Base-by-base conservation (phyloP, 1,140 invertebrate genomes). In the Cryptotermes secundus region DNA sequence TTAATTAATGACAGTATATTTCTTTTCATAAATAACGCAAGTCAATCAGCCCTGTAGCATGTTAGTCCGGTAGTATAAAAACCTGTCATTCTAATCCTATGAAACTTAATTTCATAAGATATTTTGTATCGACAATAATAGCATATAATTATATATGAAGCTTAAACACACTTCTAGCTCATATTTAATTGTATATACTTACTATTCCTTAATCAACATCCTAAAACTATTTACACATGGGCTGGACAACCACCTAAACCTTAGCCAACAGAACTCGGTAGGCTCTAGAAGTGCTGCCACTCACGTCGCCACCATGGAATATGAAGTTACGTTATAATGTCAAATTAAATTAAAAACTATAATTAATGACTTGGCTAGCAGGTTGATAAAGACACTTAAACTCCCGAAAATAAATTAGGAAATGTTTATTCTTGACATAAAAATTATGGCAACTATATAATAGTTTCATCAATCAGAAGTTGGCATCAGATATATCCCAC, bases 191-290 rank as follows among this genome's bases (percentile, higher is more conserved):
- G 1, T 12, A 79, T 65, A 59, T 84, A 89, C 89, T 90, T 88
- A 90, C 89, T 89, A 91, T 88, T 91, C 90, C 87, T 91, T 91
- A 87, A 91, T 90, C 85, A 91, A 88, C 90, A 91, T 91, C 83
- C 84, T 90, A 82, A 82, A 10, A n/a, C 35, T 84, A 38, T 85
- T 83, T 85, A 83, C 79, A 84, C 84, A 84, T 84, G 84, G 53
- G 84, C 9, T n/a, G 84, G 36, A 81, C 34, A 59, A 42, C 59
- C 83, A 26, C 34, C 24, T 34, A 83, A 59, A n/a, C 83, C 80
- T 81, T 4, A 34, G 34, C 80, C 59, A 31, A 31, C 59, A 72
- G 31, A 72, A 72, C 9, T n/a, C n/a, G 59, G 4, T 72, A 72
- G 3, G 59, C 59, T 72, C 31, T 3, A 72, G 6, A 26, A n/a